phyloP scores from a whole-genome alignment of 2,113 vertebrate genomes.

The Machaerirhynchus nigripectus region DNA sequence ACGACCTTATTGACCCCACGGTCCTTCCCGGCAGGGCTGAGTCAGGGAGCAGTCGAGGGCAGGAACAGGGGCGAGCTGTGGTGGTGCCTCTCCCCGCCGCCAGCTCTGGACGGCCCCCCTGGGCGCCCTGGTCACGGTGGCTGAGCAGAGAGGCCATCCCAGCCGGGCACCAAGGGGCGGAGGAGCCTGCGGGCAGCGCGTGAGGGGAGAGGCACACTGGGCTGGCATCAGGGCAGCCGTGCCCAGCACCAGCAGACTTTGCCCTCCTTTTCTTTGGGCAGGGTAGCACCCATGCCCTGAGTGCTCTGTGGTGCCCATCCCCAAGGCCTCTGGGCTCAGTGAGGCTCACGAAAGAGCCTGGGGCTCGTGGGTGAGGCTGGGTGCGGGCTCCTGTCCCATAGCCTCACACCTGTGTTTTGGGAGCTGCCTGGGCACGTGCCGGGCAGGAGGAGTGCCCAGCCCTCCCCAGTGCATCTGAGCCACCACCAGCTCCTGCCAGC shows the following conservation, averaged over 20 bases:
- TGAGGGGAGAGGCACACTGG: not conserved
- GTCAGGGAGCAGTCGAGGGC: not conserved
- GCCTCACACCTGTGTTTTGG: not conserved
- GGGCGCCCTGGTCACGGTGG: not conserved
- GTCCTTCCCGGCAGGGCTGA: not conserved
- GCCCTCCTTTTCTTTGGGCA: not conserved
- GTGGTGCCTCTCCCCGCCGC: not conserved
- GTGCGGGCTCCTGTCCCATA: not conserved
- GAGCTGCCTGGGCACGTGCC: not conserved
- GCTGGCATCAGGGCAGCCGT: not conserved
- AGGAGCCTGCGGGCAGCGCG: not conserved
- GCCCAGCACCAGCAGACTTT: not conserved
- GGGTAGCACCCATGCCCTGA: not conserved
- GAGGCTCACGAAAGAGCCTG: not conserved
- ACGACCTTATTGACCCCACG: not conserved
- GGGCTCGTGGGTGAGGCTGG: not conserved
- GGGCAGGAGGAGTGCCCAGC: not conserved
- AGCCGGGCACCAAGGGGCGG: fast-evolving
- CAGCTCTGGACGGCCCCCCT: fast-evolving
- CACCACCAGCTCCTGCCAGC: not conserved
- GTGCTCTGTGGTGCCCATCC: not conserved
- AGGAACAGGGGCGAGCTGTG: not conserved
- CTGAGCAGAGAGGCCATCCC: not conserved
- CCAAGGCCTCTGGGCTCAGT: not conserved
- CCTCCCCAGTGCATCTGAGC: not conserved